Percentiles rank a stretch among this genome's conserved stretches.
phyloP scores from a whole-genome alignment of 2,797 vertebrate genomes.

The Microctenopoma lineatum region DNA sequence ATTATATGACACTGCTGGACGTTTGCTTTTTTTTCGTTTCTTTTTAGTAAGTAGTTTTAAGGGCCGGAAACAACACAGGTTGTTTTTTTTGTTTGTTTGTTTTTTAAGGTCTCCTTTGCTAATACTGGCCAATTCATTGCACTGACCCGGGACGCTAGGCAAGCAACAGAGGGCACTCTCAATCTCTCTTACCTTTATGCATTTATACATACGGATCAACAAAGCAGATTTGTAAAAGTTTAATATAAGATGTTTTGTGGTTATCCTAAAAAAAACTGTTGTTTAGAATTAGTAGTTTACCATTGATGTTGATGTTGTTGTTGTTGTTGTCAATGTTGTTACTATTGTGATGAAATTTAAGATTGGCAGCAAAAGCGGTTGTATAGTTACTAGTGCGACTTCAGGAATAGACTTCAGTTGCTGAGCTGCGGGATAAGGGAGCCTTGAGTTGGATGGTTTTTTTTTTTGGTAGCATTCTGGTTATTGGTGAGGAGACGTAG shows the following conservation, averaged over 20 bases:
- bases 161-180: conserved; percentile 82
- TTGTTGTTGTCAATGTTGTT: conserved; percentile 78
- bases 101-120: conserved; percentile 60
- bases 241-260: conserved; percentile 88
- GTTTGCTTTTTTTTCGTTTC: conserved; percentile 37
- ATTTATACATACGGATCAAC: conserved; percentile 87
- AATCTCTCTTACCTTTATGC: conserved; percentile 86
- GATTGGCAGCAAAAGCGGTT: conserved; percentile 71
- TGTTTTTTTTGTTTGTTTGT: conserved; percentile 14
- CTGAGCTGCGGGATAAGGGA: conserved; percentile 61
- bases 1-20: conserved; percentile 65
- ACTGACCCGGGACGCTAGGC: conserved; percentile 83
- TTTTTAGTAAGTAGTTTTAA: conserved; percentile 35
- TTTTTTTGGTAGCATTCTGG: conserved; percentile 76
- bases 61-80: conserved; percentile 58
- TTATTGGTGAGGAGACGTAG: conserved; percentile 49
- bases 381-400: conserved; percentile 68
- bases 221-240: conserved; percentile 89
- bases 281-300: conserved; percentile 81
- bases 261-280: conserved; percentile 77
- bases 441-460: conserved; percentile 40
- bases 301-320: conserved; percentile 69
- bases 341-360: conserved; percentile 79
- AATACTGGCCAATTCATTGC: conserved; percentile 77
- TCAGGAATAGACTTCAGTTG: conserved; percentile 71